phyloP scores from a whole-genome alignment of 2,888 invertebrate genomes.

The Leptinotarsa rubiginosa region DNA sequence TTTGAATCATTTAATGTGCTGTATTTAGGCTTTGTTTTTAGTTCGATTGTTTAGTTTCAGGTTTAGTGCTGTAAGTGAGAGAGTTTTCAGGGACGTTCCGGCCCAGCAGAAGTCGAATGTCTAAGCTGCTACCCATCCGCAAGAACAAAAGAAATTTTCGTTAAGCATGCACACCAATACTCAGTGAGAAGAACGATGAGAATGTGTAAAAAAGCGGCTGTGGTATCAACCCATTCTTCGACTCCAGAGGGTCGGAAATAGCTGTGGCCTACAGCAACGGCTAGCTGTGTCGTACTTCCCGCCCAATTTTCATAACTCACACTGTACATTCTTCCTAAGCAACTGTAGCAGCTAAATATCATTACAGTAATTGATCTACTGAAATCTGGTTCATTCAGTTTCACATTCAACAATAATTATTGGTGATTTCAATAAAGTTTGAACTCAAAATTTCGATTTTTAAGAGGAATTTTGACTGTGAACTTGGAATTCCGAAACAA shows the following conservation, averaged over 20 bases:
- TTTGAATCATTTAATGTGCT: conserved; percentile 17
- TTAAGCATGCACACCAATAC: conserved; percentile 48
- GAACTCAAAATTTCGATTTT: too few relatives aligned
- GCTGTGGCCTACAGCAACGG: conserved; percentile 77
- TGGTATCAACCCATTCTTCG: conserved; percentile 64
- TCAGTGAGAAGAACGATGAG: conserved; percentile 25
- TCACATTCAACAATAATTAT: too few relatives aligned
- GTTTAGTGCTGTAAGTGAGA: conserved; percentile 64
- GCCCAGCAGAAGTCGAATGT: conserved; percentile 65
- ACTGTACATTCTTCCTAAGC: conserved; percentile 21
- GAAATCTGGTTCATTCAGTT: not conserved
- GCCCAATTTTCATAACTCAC: conserved; percentile 49
- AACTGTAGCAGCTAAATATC: conserved; percentile 28
- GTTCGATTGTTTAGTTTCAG: conserved; percentile 31
- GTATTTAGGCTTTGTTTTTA: conserved; percentile 27
- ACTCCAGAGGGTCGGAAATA: conserved; percentile 66
- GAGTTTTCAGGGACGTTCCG: conserved; percentile 66
- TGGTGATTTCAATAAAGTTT: too few relatives aligned
- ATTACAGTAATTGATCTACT: not conserved
- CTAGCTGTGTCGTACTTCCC: conserved; percentile 72
- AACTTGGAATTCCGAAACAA: too few relatives aligned
- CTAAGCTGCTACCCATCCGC: conserved; percentile 63
- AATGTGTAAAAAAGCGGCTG: conserved; percentile 49
- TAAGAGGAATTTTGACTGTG: too few relatives aligned
- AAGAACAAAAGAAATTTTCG: conserved; percentile 52